These are phyloP conservation scores for Urocitellus parryii DNA, from an alignment of 2,113 vertebrate species.

Conservation along the genomic window DNA sequence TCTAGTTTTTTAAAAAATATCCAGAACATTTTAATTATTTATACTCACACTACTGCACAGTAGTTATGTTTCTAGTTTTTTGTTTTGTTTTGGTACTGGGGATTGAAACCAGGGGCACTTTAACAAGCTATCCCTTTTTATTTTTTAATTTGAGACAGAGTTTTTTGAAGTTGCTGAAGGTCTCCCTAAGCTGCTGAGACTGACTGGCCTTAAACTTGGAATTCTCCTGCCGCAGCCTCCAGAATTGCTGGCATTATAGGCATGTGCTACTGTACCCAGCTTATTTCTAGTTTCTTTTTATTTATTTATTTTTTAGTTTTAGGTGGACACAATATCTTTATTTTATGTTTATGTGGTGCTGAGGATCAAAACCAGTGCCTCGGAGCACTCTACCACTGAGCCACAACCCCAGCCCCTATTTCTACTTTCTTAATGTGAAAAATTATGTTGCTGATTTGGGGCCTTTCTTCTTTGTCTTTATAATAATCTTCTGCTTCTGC, in stretches of 20 bases:
- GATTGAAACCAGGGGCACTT: neutral
- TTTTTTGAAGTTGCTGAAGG: neutral
- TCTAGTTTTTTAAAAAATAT: too few species aligned
- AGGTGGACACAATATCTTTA: too few species aligned
- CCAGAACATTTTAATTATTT: too few species aligned
- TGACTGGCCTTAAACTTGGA: neutral
- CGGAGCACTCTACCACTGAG: too few species aligned
- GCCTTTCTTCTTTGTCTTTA: neutral
- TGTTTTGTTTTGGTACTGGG: neutral
- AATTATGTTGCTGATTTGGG: neutral
- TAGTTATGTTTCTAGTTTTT: neutral
- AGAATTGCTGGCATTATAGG: neutral
- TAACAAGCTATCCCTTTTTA: neutral
- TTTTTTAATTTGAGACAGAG: neutral
- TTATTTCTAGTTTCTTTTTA: neutral
- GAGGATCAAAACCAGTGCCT: too few species aligned
- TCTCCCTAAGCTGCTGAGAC: neutral
- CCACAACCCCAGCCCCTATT: too few species aligned
- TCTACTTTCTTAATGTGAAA: constrained; percentile 6
- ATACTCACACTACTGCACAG: too few species aligned
- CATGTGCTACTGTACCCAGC: neutral
- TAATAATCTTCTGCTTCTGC: neutral
- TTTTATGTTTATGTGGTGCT: too few species aligned
- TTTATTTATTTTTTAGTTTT: too few species aligned
- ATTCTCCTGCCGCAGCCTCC: neutral